Conservation (phyloP, 2,113 vertebrate species). For the Dasypus novemcinctus region DNA sequence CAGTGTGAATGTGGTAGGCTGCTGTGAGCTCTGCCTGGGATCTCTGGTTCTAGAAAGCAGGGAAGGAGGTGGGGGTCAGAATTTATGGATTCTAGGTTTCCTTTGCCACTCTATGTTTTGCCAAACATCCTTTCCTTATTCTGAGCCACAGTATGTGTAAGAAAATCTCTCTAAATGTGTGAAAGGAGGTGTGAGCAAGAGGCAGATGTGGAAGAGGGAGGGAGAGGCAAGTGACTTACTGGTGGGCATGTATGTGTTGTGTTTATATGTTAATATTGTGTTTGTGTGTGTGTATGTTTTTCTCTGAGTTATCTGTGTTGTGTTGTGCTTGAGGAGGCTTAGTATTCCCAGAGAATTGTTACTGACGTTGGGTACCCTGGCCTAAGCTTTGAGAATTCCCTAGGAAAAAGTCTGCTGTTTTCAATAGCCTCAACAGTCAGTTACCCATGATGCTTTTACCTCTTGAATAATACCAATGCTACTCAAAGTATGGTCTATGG, state of each 20-base stretch:
- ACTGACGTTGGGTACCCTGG: too few species aligned
- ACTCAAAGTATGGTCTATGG: too few species aligned
- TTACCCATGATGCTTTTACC: too few species aligned
- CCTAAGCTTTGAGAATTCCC: too few species aligned
- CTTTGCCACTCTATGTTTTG: background rate
- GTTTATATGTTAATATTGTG: background rate
- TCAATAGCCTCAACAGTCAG: too few species aligned
- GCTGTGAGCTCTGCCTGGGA: background rate
- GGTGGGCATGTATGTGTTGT: background rate
- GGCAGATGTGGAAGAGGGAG: background rate
- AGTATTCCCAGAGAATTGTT: too few species aligned
- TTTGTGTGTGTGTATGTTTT: background rate
- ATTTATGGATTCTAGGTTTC: constrained; percentile 1
- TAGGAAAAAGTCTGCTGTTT: too few species aligned
- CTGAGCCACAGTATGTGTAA: background rate
- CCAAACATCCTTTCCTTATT: background rate
- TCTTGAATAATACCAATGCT: too few species aligned
- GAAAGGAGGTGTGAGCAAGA: background rate
- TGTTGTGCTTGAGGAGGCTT: too few species aligned
- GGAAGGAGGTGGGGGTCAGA: background rate
- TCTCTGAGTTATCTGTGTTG: constrained; percentile 13
- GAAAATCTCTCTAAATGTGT: constrained; percentile 18
- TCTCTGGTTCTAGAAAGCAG: background rate
- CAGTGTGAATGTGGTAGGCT: background rate
- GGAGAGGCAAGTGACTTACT: background rate